Conservation (phyloP, 1,140 invertebrate species). For the Bombus superbus region DNA sequence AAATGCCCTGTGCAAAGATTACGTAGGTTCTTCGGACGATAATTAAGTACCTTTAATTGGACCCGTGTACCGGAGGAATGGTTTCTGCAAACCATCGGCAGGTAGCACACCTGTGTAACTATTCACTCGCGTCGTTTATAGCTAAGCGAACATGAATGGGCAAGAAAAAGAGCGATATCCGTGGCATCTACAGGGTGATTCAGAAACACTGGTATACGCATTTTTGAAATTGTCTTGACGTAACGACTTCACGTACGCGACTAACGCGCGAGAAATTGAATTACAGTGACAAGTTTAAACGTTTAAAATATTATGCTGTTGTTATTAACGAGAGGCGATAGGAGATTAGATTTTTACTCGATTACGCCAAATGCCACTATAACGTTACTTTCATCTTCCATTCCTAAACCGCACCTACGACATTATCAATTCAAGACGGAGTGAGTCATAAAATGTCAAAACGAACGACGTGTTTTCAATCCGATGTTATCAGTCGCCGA, state of each 20-base stretch:
- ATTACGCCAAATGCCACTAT: background rate
- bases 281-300: background rate
- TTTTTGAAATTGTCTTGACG: too few relatives aligned
- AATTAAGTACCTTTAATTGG: slow-evolving; percentile 30
- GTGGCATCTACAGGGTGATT: background rate
- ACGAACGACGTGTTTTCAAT: background rate
- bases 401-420: slow-evolving; percentile 2
- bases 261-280: background rate
- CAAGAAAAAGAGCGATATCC: background rate
- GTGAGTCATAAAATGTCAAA: slow-evolving; percentile 2
- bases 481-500: background rate
- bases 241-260: too few relatives aligned
- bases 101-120: slow-evolving; percentile 25
- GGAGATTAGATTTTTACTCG: background rate
- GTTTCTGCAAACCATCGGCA: slow-evolving; percentile 1
- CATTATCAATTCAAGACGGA: background rate
- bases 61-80: slow-evolving; percentile 6
- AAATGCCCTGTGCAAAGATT: background rate
- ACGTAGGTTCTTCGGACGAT: background rate
- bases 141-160: background rate
- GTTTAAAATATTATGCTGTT: background rate
- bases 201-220: background rate
- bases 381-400: slow-evolving; percentile 12
- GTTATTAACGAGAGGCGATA: too few relatives aligned
- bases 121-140: slow-evolving; percentile 12